Percentiles rank a stretch among this genome's conserved stretches.
These are phyloP conservation scores for Perca schrenkii DNA, from an alignment of 2,113 vertebrate genomes.

Conservation along the genomic window DNA sequence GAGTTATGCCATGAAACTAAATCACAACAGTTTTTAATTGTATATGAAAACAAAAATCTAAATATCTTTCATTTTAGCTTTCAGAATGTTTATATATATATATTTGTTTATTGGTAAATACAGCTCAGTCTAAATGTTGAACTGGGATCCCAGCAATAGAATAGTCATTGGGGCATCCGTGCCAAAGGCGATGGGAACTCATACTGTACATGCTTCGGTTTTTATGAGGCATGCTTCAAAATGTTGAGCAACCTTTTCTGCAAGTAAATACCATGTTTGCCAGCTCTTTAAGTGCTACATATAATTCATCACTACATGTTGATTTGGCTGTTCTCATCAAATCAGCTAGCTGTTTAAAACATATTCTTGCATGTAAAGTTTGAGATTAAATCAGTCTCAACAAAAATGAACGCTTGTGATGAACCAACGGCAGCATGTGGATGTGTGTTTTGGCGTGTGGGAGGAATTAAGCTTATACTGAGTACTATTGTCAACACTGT, in stretches of 20 bases:
- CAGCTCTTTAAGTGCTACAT: slow-evolving; percentile 24
- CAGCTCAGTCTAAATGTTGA: slow-evolving; percentile 1
- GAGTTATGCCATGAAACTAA: slow-evolving; percentile 1
- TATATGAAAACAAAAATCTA: not conserved
- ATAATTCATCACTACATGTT: slow-evolving; percentile 4
- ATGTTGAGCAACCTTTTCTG: slow-evolving; percentile 32
- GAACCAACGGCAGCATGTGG: not conserved
- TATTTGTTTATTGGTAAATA: not conserved
- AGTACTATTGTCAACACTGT: not conserved
- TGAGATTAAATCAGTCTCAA: slow-evolving; percentile 15
- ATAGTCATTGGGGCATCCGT: not conserved
- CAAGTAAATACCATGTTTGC: slow-evolving; percentile 10
- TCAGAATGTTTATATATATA: not conserved
- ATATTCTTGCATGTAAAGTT: slow-evolving; percentile 15
- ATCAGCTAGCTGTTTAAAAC: slow-evolving; percentile 9
- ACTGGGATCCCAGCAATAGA: slow-evolving; percentile 1
- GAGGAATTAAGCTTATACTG: not conserved
- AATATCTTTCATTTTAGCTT: not conserved
- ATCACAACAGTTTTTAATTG: not conserved
- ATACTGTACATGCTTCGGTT: not conserved
- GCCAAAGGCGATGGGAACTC: slow-evolving; percentile 27
- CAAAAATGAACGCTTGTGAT: not conserved
- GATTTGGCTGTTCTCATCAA: slow-evolving; percentile 23
- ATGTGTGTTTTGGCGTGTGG: slow-evolving; percentile 15
- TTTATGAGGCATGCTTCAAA: slow-evolving; percentile 23